Conservation (phyloP, 2,888 invertebrate genomes). For the Eulithis testata region DNA sequence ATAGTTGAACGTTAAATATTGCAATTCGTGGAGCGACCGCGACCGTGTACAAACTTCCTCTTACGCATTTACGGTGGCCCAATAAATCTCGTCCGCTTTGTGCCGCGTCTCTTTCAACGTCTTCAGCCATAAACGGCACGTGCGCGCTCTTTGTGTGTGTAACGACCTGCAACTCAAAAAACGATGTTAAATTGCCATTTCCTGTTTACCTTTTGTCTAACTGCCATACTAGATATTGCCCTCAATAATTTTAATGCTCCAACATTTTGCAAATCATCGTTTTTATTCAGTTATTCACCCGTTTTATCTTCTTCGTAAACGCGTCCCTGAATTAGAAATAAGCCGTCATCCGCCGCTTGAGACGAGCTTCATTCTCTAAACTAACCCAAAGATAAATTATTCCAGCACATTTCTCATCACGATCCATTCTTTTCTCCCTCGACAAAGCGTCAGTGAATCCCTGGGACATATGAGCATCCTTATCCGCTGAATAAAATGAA, state of each 20-base stretch:
- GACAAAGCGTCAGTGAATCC: constrained; percentile 75
- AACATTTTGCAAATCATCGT: constrained; percentile 60
- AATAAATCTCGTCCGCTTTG: constrained; percentile 75
- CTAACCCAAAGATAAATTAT: constrained; percentile 79
- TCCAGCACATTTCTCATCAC: constrained; percentile 77
- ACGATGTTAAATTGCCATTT: constrained; percentile 62
- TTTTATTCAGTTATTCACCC: constrained; percentile 74
- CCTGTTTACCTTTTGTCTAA: constrained; percentile 57
- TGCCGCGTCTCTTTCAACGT: constrained; percentile 67
- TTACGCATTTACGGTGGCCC: constrained; percentile 66
- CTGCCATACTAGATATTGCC: constrained; percentile 53
- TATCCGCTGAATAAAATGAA: constrained; percentile 75
- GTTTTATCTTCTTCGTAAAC: constrained; percentile 68
- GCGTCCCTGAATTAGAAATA: constrained; percentile 73
- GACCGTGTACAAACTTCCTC: constrained; percentile 69
- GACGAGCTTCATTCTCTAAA: constrained; percentile 71
- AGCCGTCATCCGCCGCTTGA: constrained; percentile 66
- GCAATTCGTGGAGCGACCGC: constrained; percentile 61
- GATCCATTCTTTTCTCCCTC: constrained; percentile 73
- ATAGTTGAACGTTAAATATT: constrained; percentile 75
- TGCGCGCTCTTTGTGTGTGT: constrained; percentile 69
- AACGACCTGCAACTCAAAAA: constrained; percentile 70
- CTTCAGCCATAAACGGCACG: constrained; percentile 75
- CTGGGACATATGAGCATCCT: constrained; percentile 70
- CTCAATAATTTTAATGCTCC: constrained; percentile 52